These are phyloP conservation scores for Platypus cylindrus DNA, from an alignment of 2,888 invertebrate genomes.

Conservation along the genomic window DNA sequence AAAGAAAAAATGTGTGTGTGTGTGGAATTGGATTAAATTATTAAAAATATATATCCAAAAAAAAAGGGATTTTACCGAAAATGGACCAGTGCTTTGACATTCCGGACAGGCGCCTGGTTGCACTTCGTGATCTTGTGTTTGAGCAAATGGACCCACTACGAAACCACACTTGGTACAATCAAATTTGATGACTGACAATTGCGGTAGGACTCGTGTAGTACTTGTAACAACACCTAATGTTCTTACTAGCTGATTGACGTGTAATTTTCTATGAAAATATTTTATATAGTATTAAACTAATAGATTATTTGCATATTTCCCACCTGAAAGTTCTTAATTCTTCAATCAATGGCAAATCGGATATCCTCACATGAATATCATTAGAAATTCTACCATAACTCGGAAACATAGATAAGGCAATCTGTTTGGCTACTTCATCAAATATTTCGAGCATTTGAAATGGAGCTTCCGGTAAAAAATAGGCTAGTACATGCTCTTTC, in stretches of 20 bases:
- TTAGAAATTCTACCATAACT: constrained; percentile 89
- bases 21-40: no score
- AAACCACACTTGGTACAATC: constrained; percentile 95
- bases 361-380: constrained; percentile 90
- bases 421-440: constrained; percentile 85
- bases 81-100: constrained; percentile 93
- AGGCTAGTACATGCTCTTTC: constrained; percentile 86
- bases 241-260: constrained; percentile 88
- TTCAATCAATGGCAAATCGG: constrained; percentile 90
- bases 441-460: constrained; percentile 94
- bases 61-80: constrained; percentile 49
- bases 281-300: background rate
- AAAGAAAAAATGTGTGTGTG: no score
- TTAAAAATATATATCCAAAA: background rate
- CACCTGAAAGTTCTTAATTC: constrained; percentile 82
- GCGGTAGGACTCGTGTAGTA: constrained; percentile 90
- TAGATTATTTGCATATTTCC: constrained; percentile 10
- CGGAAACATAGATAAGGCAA: constrained; percentile 88
- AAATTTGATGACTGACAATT: constrained; percentile 89
- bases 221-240: constrained; percentile 92
- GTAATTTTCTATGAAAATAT: constrained; percentile 48
- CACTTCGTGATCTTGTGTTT: constrained; percentile 85
- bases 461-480: constrained; percentile 95
- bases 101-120: constrained; percentile 96
- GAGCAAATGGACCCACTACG: constrained; percentile 90